A percentile compares a stretch with the other conserved stretches of the same genome.
Evolutionary conservation across 53 echinoderm and acorn worm species (phyloP).

Genomic region (Echinarachnius parma): DNA sequence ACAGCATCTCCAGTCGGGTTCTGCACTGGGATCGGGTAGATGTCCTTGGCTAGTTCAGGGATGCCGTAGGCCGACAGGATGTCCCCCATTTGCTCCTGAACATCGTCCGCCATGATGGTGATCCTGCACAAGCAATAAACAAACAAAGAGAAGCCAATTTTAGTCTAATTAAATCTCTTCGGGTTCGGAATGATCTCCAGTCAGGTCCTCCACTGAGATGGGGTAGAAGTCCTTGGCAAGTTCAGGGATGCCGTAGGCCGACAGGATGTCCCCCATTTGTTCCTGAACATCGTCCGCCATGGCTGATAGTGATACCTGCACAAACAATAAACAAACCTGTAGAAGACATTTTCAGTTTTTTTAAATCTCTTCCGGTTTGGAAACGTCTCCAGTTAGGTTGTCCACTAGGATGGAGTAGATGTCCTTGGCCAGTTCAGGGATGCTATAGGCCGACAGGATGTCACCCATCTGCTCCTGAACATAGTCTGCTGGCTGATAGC

Average conservation of each 20-base stretch:
- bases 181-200: too few relatives aligned
- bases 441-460: constrained; percentile 20
- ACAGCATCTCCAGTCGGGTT: background rate
- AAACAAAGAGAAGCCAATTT: too few relatives aligned
- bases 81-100: constrained; percentile 38
- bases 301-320: background rate
- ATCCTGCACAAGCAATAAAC: too few relatives aligned
- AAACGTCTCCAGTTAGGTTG: too few relatives aligned
- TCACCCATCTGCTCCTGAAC: constrained; percentile 40
- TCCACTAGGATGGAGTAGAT: constrained; percentile 25
- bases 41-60: constrained; percentile 34
- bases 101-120: background rate
- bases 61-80: constrained; percentile 25
- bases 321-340: too few relatives aligned
- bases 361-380: too few relatives aligned
- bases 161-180: too few relatives aligned
- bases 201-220: too few relatives aligned
- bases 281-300: constrained; percentile 14
- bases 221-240: constrained; percentile 30
- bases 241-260: constrained; percentile 30
- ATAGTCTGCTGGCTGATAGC: background rate
- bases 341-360: too few relatives aligned
- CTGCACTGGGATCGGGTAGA: constrained; percentile 20
- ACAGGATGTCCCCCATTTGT: constrained; percentile 30
- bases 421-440: constrained; percentile 34